Percentiles rank a stretch among this genome's conserved stretches.
Conservation (phyloP, 2,888 invertebrate species). For the Drosophila kokeensis region DNA sequence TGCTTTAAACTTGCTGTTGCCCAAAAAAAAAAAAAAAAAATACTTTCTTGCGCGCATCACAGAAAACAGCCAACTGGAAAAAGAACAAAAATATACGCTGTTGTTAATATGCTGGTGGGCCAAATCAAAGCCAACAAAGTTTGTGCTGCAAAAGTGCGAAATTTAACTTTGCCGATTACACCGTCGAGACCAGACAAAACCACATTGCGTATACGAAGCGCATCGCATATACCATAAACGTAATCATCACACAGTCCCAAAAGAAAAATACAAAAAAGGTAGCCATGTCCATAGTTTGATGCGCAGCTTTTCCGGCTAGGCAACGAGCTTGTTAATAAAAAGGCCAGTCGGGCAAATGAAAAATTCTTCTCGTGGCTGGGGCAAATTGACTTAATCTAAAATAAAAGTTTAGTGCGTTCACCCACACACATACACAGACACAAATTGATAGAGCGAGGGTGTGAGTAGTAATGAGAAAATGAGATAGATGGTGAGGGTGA, state of each 20-base stretch:
- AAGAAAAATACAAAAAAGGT: constrained; percentile 6
- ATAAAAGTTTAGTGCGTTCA: constrained; percentile 75
- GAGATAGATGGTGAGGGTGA: neutral
- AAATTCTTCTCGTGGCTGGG: constrained; percentile 66
- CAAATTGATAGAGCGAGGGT: constrained; percentile 8
- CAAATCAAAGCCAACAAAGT: constrained; percentile 55
- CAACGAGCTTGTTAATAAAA: constrained; percentile 65
- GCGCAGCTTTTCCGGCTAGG: constrained; percentile 45
- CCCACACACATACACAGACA: constrained; percentile 31
- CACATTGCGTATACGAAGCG: constrained; percentile 59
- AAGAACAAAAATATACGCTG: constrained; percentile 11
- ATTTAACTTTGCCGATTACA: constrained; percentile 77
- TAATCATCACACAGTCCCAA: constrained; percentile 52
- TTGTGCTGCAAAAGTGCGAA: constrained; percentile 67
- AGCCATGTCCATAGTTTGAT: constrained; percentile 61
- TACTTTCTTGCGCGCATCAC: constrained; percentile 49
- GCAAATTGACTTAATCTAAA: constrained; percentile 80
- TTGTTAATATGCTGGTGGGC: constrained; percentile 60
- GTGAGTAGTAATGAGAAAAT: neutral
- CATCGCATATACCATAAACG: constrained; percentile 37
- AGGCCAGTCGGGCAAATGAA: constrained; percentile 74
- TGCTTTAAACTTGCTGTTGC: constrained; percentile 66
- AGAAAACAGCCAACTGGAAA: constrained; percentile 10
- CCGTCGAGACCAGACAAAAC: constrained; percentile 63
- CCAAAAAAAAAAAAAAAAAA: constrained; percentile 51